phyloP scores from a whole-genome alignment of 2,113 vertebrate species.

The Ochotona curzoniae region DNA sequence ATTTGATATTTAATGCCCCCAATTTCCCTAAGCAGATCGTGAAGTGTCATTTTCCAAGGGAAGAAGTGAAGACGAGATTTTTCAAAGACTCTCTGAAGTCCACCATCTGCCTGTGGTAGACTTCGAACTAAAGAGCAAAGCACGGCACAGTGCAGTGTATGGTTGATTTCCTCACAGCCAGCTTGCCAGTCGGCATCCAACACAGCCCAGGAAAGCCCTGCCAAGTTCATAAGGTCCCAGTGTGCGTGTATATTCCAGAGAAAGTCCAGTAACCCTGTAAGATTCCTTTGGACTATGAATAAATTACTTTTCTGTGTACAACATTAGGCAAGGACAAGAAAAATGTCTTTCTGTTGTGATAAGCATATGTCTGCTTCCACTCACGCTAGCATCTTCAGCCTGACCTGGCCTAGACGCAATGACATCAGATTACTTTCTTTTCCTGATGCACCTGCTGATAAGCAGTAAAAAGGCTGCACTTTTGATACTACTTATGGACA shows the following conservation, averaged over 20 bases:
- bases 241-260: neutral
- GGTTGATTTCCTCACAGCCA: neutral
- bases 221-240: neutral
- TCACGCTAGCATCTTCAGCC: neutral
- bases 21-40: slow-evolving; percentile 50
- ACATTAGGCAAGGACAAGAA: neutral
- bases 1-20: slow-evolving; percentile 61
- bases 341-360: neutral
- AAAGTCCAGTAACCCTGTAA: neutral
- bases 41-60: slow-evolving; percentile 61
- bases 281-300: neutral
- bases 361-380: neutral
- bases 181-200: neutral
- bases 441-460: neutral
- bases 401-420: neutral
- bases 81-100: slow-evolving; percentile 53
- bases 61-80: slow-evolving; percentile 56
- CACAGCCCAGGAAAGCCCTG: neutral
- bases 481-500: neutral
- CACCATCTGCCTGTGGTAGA: neutral
- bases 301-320: neutral
- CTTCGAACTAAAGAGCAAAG: slow-evolving; percentile 55
- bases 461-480: neutral
- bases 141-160: neutral
- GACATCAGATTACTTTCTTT: neutral